Conservation (phyloP, 2,797 vertebrate genomes). For the Apogon talboti region DNA sequence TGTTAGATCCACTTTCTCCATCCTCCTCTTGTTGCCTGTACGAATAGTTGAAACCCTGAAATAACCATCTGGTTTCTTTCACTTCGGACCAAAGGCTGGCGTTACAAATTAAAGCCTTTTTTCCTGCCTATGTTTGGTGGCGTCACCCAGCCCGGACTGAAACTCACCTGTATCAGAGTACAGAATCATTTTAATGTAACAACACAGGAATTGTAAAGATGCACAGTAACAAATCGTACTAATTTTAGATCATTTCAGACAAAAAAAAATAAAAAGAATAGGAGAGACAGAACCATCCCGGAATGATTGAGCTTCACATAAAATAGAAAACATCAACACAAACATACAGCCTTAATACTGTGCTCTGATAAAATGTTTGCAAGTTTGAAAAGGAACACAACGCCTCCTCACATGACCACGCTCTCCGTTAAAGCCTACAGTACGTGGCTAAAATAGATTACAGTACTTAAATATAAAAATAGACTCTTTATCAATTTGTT, state of each 20-base stretch:
- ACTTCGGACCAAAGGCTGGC: too few relatives aligned
- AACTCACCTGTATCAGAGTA: slow-evolving; percentile 37
- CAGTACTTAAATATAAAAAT: slow-evolving; percentile 89
- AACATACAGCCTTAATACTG: slow-evolving; percentile 80
- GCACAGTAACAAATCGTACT: slow-evolving; percentile 76
- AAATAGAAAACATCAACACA: slow-evolving; percentile 72
- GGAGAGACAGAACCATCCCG: slow-evolving; percentile 59
- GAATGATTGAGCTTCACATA: slow-evolving; percentile 80
- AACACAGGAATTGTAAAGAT: slow-evolving; percentile 72
- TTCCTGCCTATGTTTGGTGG: too few relatives aligned
- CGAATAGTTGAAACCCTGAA: too few relatives aligned
- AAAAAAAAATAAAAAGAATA: slow-evolving; percentile 9
- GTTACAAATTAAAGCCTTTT: too few relatives aligned
- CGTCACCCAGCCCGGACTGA: too few relatives aligned
- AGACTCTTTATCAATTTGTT: slow-evolving; percentile 81
- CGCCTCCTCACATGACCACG: slow-evolving; percentile 57
- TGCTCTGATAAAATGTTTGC: slow-evolving; percentile 72
- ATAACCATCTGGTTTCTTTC: too few relatives aligned
- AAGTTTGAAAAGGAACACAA: slow-evolving; percentile 60
- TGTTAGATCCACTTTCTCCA: too few relatives aligned
- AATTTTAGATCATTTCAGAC: slow-evolving; percentile 67
- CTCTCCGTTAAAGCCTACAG: slow-evolving; percentile 74
- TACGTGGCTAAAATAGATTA: slow-evolving; percentile 83
- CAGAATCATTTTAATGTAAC: slow-evolving; percentile 76
- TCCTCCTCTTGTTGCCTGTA: too few relatives aligned